phyloP scores from a whole-genome alignment of 2,113 vertebrate genomes.

The Machaerirhynchus nigripectus region DNA sequence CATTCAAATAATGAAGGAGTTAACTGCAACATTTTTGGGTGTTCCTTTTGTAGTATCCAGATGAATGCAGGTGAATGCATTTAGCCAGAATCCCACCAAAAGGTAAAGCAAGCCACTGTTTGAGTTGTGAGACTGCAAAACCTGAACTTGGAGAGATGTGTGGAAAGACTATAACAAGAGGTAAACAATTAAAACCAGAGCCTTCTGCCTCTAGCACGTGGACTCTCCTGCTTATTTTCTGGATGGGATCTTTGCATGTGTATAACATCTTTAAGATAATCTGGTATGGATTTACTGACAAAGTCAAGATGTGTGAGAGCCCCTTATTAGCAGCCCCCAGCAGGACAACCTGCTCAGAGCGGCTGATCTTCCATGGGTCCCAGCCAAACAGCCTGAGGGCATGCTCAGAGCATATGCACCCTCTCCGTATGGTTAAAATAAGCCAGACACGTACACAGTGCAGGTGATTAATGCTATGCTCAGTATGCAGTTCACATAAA shows the following conservation, averaged over 20 bases:
- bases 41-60: background rate
- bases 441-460: background rate
- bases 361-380: background rate
- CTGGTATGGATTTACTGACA: background rate
- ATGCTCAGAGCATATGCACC: rapidly evolving
- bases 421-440: rapidly evolving
- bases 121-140: background rate
- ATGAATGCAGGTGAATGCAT: background rate
- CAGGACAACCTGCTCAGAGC: background rate
- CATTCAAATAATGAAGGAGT: background rate
- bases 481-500: background rate
- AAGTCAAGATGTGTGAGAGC: background rate
- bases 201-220: background rate
- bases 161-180: background rate
- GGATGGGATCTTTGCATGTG: background rate
- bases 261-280: background rate
- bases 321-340: background rate
- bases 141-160: background rate
- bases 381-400: background rate
- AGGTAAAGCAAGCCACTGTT: background rate
- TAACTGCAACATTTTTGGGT: background rate
- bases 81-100: background rate
- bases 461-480: background rate
- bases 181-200: background rate
- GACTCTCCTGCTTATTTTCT: background rate